Conservation (phyloP, 2,888 invertebrate genomes). For the Lathronympha strigana region DNA sequence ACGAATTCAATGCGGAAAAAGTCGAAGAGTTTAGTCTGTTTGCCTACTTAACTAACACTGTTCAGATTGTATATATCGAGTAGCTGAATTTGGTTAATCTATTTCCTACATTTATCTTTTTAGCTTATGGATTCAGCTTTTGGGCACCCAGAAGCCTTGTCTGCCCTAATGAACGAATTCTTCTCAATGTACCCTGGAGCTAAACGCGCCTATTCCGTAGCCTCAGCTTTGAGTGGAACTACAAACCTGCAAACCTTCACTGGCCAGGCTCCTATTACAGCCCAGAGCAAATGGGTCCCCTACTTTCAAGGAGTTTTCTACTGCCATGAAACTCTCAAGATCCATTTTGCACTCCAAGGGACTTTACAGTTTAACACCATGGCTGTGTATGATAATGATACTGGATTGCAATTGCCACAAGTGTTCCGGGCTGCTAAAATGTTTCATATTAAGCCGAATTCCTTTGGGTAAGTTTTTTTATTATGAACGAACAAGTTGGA, state of each 20-base stretch:
- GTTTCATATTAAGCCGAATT: conserved; percentile 66
- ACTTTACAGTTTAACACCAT: conserved; percentile 57
- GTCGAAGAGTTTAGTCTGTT: no score
- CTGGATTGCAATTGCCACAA: conserved; percentile 60
- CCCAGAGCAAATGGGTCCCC: conserved; percentile 72
- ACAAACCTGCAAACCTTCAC: conserved; percentile 61
- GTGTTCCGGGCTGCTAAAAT: conserved; percentile 65
- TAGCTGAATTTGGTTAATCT: no score
- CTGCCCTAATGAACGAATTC: conserved; percentile 73
- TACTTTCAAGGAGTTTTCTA: conserved; percentile 72
- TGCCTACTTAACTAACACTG: no score
- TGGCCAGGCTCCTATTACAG: conserved; percentile 54
- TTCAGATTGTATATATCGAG: no score
- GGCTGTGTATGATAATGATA: conserved; percentile 70
- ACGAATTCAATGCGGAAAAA: no score
- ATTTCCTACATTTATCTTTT: neutral
- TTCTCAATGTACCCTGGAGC: conserved; percentile 68
- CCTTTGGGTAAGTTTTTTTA: conserved; percentile 58
- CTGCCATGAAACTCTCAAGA: conserved; percentile 68
- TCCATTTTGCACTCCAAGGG: conserved; percentile 70
- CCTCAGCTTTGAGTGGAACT: conserved; percentile 67
- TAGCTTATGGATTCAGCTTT: conserved; percentile 70
- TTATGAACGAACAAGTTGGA: neutral
- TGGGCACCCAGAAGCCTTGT: conserved; percentile 66
- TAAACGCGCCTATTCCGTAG: conserved; percentile 66